Base-by-base conservation (phyloP, 2,113 vertebrate species). In the Mionectes macconnelli region DNA sequence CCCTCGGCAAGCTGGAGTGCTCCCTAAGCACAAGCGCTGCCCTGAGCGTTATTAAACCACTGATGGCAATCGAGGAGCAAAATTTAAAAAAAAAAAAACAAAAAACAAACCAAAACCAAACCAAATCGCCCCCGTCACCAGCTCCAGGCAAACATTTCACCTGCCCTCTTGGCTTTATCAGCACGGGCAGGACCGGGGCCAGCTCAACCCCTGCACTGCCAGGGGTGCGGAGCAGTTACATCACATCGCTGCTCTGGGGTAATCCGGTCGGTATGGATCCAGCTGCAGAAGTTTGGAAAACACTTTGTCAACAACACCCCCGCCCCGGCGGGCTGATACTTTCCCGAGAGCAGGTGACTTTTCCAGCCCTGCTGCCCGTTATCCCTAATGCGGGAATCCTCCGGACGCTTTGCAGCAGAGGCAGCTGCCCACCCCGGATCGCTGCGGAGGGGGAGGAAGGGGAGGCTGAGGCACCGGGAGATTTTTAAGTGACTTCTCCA, bases 261-360 rank as follows among this genome's bases (percentile, higher is more conserved):
- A 60, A 76, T 76, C 60, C 12, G 0, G 53, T 56, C 44, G 78
- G 8, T 77, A 92, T 75, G 1, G 82, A 94, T 81, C 78, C 84
- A 77, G 87, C 92, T 84, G 72, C 93, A 94, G 72, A 92, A 97
- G 96, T 94, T 95, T 70, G 92, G 88, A 35, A 93, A 90, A 62
- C 85, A 93, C 85, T 96, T 90, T 59, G 88, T 73, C 92, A 90
- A 93, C 72, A 79, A 12, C 57, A 27, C 49, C 31, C 35, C 74
- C 1, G 2, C 64, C 78, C 70, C 0, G 4, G 67, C 52, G 50
- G 50, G 42, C 2, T 0, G 79, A 52, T 70, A 80, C 89, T 67
- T 10, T 45, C 50, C 68, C 73, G 14, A 69, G 2, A 33, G n/a
- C 1, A 2, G 78, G 57, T 49, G 79, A 57, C 83, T 73, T 21